Base-by-base conservation (phyloP, 2,888 invertebrate species). In the Hyposoter didymator region DNA sequence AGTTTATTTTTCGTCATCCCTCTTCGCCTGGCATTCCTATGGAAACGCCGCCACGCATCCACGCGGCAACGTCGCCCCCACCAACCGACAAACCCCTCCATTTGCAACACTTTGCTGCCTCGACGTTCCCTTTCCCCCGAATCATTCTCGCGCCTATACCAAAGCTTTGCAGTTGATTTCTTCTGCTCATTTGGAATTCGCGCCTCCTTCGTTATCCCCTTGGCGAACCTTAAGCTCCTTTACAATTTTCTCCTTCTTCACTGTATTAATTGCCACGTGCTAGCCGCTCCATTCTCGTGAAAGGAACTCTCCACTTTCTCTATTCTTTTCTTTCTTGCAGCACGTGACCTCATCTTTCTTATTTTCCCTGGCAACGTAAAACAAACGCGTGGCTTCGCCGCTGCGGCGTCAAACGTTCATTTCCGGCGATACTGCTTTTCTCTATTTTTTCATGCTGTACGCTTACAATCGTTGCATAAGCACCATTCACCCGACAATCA, bases 141-240 rank as follows among this genome's bases (percentile, higher is more conserved):
- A 19, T 75, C 45, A 39, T 59, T 6, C 47, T 70, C 39, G 35
- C 22, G 28, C 43, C 70, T 28, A 62, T 17, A 45, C 75, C 73
- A 47, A 28, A 22, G 17, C 59, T 62, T 67, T 8, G 67, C 47
- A 64, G 64, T 62, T 62, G 76, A 74, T 52, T 82, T 78, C 80
- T 83, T 74, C 59, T 78, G 83, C 81, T 83, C 86, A 82, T 88
- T 88, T 87, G 88, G 87, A 88, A 82, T 87, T 88, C 84, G 80
- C 87, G 85, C 85, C 73, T 78, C 80, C 80, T 55, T 70, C 84
- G 70, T 73, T 64, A 47, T 45, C 66, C 62, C 47, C 69, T 39
- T 10, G 12, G 59, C 43, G 28, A 39, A 39, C 39, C 28, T 59
- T 55, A 59, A 66, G 39, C 49, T 39, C 39, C 28, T 66, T 67